Evolutionary conservation across 2,113 vertebrate genomes (phyloP).

Genomic region (Rallus limicola): DNA sequence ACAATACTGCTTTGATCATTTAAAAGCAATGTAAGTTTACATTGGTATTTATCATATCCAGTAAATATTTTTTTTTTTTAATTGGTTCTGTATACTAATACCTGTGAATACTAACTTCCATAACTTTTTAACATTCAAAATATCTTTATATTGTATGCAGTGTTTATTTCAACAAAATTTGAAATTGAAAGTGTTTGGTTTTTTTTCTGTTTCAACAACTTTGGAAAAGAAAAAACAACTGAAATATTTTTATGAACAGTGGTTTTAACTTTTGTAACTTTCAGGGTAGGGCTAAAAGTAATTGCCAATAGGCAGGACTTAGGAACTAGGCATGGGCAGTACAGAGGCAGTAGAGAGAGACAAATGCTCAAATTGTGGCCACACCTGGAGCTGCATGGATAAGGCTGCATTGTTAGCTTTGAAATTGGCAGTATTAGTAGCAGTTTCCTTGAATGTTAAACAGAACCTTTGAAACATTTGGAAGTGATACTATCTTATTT

Average conservation of each 20-base stretch:
- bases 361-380: background rate
- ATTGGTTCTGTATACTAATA: background rate
- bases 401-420: background rate
- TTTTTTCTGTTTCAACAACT: background rate
- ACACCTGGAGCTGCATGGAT: rapidly evolving
- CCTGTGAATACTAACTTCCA: background rate
- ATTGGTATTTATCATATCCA: background rate
- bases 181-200: background rate
- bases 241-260: background rate
- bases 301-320: background rate
- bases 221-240: background rate
- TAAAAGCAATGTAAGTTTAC: background rate
- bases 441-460: background rate
- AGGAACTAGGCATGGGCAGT: background rate
- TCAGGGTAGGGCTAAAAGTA: background rate
- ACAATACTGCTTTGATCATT: background rate
- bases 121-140: background rate
- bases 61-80: background rate
- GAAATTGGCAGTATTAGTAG: background rate
- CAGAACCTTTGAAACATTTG: background rate
- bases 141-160: background rate
- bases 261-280: background rate
- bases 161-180: background rate
- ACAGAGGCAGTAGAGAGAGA: background rate
- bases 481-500: background rate